These are phyloP conservation scores for Dexiosoma caninum DNA, from an alignment of 2,888 invertebrate genomes.

Conservation along the genomic window DNA sequence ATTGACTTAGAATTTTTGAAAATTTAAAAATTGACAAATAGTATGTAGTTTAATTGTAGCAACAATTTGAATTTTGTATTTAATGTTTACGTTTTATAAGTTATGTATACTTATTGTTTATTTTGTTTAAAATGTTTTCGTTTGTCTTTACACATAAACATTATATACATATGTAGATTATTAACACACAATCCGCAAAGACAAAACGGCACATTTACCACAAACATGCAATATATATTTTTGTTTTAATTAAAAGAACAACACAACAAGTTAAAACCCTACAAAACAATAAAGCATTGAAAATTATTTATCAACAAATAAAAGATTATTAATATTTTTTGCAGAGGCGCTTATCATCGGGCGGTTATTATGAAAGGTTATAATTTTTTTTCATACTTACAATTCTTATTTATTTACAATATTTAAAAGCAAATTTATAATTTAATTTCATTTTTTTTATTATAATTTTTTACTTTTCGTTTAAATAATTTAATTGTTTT, in stretches of 20 bases:
- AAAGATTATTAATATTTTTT: conserved; percentile 77
- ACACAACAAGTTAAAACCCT: conserved; percentile 22
- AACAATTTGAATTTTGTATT: background rate
- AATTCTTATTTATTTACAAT: conserved; percentile 52
- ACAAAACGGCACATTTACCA: background rate
- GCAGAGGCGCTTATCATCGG: conserved; percentile 78
- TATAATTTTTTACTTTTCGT: conserved; percentile 45
- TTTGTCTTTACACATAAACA: background rate
- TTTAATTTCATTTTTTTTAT: background rate
- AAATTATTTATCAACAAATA: conserved; percentile 70
- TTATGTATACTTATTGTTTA: background rate
- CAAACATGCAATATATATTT: background rate
- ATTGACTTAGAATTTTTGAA: no score
- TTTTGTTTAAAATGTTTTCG: background rate
- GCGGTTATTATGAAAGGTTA: conserved; percentile 78
- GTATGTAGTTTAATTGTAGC: background rate
- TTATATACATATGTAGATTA: background rate
- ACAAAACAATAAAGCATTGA: conserved; percentile 61
- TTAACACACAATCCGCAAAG: conserved; percentile 27
- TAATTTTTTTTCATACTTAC: conserved; percentile 74
- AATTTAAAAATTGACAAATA: no score
- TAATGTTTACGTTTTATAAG: background rate
- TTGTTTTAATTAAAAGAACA: background rate
- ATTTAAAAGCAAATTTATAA: conserved; percentile 35
- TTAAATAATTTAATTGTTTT: conserved; percentile 47